Evolutionary conservation across 2,113 vertebrate genomes (phyloP).

Genomic region (Lophotis ruficrista): DNA sequence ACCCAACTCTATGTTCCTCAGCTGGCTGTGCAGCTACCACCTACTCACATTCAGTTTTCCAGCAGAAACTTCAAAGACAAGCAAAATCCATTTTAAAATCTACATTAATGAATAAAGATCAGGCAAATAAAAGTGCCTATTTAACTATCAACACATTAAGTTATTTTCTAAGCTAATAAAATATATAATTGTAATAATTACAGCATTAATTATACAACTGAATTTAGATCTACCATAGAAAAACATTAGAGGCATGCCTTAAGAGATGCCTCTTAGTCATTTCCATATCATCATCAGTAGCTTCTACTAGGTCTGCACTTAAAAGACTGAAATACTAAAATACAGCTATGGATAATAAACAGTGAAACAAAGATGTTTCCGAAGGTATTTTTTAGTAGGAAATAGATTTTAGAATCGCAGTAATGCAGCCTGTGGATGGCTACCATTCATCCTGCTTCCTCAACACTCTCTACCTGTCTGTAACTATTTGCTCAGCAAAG

Average conservation of each 20-base stretch:
- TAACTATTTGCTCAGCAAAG: neutral
- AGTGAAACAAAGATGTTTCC: neutral
- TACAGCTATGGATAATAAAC: neutral
- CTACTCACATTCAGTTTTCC: neutral
- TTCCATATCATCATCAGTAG: neutral
- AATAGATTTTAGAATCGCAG: neutral
- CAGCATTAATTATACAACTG: neutral
- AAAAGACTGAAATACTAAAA: neutral
- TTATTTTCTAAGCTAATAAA: constrained; percentile 39
- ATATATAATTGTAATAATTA: neutral
- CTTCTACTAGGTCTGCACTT: neutral
- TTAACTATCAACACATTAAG: constrained; percentile 26
- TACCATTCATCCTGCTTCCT: neutral
- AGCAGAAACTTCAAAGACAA: neutral
- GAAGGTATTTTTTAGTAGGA: neutral
- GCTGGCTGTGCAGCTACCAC: neutral
- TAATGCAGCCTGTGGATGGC: neutral
- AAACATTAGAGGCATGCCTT: neutral
- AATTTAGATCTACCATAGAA: neutral
- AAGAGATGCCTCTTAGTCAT: neutral
- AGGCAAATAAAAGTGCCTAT: neutral
- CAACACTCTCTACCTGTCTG: neutral
- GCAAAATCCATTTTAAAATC: neutral
- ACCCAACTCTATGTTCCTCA: neutral
- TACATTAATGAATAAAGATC: constrained; percentile 22